These are phyloP conservation scores for Eubucco bourcierii DNA, from an alignment of 2,113 vertebrate genomes.

Conservation along the genomic window DNA sequence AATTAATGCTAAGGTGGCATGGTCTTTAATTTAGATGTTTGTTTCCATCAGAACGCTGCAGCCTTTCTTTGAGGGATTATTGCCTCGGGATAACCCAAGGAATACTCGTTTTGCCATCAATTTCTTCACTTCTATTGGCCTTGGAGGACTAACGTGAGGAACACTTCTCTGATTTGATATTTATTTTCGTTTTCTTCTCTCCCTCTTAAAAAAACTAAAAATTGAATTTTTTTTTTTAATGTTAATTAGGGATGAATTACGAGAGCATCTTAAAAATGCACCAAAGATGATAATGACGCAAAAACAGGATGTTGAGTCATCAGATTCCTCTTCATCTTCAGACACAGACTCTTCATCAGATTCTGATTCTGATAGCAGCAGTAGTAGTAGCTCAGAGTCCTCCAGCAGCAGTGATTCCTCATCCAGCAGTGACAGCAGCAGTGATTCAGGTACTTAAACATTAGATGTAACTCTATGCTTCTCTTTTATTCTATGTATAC, in stretches of 20 bases:
- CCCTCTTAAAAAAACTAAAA: not conserved
- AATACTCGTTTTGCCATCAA: slow-evolving; percentile 99
- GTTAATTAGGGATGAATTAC: slow-evolving; percentile 88
- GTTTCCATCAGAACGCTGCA: slow-evolving; percentile 86
- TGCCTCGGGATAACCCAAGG: slow-evolving; percentile 96
- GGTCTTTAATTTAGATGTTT: slow-evolving; percentile 6
- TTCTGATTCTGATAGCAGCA: slow-evolving; percentile 75
- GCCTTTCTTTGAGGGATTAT: slow-evolving; percentile 92
- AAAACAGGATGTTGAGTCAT: slow-evolving; percentile 92
- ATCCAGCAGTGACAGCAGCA: slow-evolving; percentile 71
- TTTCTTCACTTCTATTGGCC: slow-evolving; percentile 98
- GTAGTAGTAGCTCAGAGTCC: slow-evolving; percentile 79
- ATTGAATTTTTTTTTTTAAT: not conserved
- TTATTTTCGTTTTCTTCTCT: not conserved
- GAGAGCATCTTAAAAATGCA: slow-evolving; percentile 96
- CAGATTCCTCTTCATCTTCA: slow-evolving; percentile 81
- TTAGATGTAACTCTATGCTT: not conserved
- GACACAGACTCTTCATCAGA: slow-evolving; percentile 80
- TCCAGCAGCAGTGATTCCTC: slow-evolving; percentile 82
- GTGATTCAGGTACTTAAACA: slow-evolving; percentile 80
- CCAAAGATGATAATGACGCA: slow-evolving; percentile 98
- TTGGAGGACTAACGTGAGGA: slow-evolving; percentile 94
- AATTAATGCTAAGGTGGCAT: not conserved
- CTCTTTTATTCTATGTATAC: not conserved
- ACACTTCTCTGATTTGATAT: not conserved